These are phyloP conservation scores for Pelochelys cantorii DNA, from an alignment of 2,797 vertebrate species.

Conservation along the genomic window DNA sequence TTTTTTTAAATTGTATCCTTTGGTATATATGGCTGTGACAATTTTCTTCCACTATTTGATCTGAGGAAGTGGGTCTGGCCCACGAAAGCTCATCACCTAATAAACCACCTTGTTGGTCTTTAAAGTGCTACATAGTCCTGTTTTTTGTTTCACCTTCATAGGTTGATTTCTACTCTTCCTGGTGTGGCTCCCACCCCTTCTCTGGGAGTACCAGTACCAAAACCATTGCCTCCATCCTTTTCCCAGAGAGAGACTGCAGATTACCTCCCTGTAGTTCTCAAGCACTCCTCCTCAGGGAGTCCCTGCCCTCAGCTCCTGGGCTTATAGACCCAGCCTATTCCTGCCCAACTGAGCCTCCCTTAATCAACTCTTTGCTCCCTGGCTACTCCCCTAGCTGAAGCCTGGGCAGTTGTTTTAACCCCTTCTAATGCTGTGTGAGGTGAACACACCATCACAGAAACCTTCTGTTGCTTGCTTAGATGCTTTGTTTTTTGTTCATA, in stretches of 20 bases:
- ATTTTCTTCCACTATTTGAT: too few species aligned
- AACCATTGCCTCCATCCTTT: background rate
- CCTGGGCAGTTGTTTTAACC: background rate
- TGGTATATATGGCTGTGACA: too few species aligned
- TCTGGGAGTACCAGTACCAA: background rate
- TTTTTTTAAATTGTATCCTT: too few species aligned
- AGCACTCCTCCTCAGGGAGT: background rate
- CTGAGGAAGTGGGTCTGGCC: too few species aligned
- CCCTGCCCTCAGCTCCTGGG: background rate
- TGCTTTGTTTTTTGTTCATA: background rate
- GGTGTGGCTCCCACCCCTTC: background rate
- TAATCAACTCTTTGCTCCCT: background rate
- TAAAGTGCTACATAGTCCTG: too few species aligned
- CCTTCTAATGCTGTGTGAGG: background rate
- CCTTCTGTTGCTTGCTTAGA: background rate
- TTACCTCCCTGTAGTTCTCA: background rate
- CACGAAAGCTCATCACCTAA: too few species aligned
- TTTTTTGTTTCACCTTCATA: background rate
- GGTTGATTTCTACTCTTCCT: background rate
- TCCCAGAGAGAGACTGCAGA: background rate
- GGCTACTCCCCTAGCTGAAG: background rate
- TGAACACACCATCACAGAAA: background rate
- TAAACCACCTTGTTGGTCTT: too few species aligned
- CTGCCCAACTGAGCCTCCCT: background rate
- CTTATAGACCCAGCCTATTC: background rate